A percentile compares a stretch with the other conserved stretches of the same genome.
These are phyloP conservation scores for Hemichromis elongatus DNA, from an alignment of 2,113 vertebrate genomes.

Conservation along the genomic window DNA sequence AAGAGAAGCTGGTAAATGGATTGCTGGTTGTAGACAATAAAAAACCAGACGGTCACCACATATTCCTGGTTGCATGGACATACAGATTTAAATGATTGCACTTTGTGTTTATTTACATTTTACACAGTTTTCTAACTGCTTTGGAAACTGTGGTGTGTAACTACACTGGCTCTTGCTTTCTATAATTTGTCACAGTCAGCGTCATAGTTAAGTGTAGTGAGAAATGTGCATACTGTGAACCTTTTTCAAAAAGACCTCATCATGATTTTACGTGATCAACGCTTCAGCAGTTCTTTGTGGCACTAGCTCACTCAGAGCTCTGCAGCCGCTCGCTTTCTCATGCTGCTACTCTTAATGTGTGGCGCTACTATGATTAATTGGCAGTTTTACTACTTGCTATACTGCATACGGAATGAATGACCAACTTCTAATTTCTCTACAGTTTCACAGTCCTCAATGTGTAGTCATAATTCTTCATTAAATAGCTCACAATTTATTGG, in stretches of 20 bases:
- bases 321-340: not conserved
- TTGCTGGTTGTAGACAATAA: not conserved
- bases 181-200: not conserved
- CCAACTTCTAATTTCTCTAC: conserved; percentile 6
- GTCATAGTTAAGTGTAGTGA: not conserved
- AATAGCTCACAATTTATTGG: not conserved
- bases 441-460: not conserved
- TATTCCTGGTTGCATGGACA: not conserved
- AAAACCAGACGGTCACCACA: not conserved
- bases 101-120: not conserved
- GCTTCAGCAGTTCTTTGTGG: conserved; percentile 3
- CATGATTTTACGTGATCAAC: not conserved
- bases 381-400: conserved; percentile 2
- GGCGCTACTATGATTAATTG: conserved; percentile 13
- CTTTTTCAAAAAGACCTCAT: not conserved
- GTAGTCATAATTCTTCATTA: conserved; percentile 10
- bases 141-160: not conserved
- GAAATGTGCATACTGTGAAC: not conserved
- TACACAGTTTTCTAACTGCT: not conserved
- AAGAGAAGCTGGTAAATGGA: not conserved
- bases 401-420: conserved; percentile 1
- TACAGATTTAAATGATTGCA: not conserved
- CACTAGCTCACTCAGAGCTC: not conserved
- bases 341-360: not conserved
- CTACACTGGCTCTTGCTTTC: not conserved